Evolutionary conservation across 2,888 invertebrate genomes (phyloP), one percentile per base, ranked within the genome.

Genomic region (Lutraria lutraria): DNA sequence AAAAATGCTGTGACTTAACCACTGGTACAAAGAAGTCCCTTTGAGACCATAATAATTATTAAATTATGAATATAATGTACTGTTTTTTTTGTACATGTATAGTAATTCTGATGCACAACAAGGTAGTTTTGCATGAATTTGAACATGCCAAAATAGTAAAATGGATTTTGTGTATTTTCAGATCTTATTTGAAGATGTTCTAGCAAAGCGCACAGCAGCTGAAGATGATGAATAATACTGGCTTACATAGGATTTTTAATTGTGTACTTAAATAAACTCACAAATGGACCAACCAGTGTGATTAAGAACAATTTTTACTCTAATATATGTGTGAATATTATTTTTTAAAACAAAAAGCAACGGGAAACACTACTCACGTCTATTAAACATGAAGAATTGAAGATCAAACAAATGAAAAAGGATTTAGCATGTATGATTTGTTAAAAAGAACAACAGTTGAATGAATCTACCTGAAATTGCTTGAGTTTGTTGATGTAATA

Each of bases 181-280:
- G 85, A 80, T 21, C 29, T 21, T 85, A 54, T 80, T 19, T 80
- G 60, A 79, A 25, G 85, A 85, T 80, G 34, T 85, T n/a, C 31
- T 29, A n/a, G 54, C n/a, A 4, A 79, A n/a, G 43, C 56, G 79
- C n/a, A 0, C 2, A 25, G 80, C 79, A 0, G 43, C 13, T 31
- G 80, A 60, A 15, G 80, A 43, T 76, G 85, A 85, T 10, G 85
- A 85, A 60, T 85, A 80, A 80, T 25, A n/a, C 15, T 25, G 43
- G 79, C 60, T 60, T 79, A 15, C 4, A 19, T 76, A 76, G 84
- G 76, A 80, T 85, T 13, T 85, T 60, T 34, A 85, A 80, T 80
- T 56, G n/a, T 85, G 85, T 85, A 80, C 56, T 56, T 79, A 60
- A 43, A 25, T 43, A 72, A 56, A 76, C 31, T 83, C 43, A 29